Conservation (phyloP, 2,888 invertebrate genomes). For the Diogma glabrata region DNA sequence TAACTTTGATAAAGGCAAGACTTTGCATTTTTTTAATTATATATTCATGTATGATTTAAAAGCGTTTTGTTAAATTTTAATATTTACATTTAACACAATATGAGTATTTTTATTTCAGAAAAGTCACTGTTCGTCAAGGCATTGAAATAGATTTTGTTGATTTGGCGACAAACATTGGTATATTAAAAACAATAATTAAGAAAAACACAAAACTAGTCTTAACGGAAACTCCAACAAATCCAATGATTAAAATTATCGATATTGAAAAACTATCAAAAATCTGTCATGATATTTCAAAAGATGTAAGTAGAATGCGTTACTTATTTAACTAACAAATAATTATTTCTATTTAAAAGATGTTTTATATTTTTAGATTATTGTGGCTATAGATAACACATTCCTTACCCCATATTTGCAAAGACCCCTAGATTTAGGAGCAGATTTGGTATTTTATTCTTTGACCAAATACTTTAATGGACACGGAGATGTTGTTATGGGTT, state of each 20-base stretch:
- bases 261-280: conserved; percentile 58
- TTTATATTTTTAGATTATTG: conserved; percentile 41
- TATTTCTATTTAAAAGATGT: too few relatives aligned
- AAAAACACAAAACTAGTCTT: conserved; percentile 85
- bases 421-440: conserved; percentile 83
- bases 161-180: conserved; percentile 51
- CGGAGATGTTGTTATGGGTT: conserved; percentile 94
- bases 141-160: conserved; percentile 69
- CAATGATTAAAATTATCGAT: conserved; percentile 79
- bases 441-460: conserved; percentile 81
- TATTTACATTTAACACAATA: too few relatives aligned
- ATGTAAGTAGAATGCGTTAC: conserved; percentile 19
- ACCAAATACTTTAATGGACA: conserved; percentile 99
- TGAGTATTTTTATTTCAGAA: too few relatives aligned
- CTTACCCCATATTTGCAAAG: conserved; percentile 82
- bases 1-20: too few relatives aligned
- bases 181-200: conserved; percentile 56
- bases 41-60: too few relatives aligned
- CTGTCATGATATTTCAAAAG: conserved; percentile 40
- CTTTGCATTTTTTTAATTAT: too few relatives aligned
- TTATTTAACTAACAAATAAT: background rate
- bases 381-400: conserved; percentile 91
- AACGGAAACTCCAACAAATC: conserved; percentile 96
- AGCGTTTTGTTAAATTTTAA: too few relatives aligned
- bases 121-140: conserved; percentile 52